Evolutionary conservation across 2,113 vertebrate species (phyloP).

Genomic region (Etheostoma cragini): DNA sequence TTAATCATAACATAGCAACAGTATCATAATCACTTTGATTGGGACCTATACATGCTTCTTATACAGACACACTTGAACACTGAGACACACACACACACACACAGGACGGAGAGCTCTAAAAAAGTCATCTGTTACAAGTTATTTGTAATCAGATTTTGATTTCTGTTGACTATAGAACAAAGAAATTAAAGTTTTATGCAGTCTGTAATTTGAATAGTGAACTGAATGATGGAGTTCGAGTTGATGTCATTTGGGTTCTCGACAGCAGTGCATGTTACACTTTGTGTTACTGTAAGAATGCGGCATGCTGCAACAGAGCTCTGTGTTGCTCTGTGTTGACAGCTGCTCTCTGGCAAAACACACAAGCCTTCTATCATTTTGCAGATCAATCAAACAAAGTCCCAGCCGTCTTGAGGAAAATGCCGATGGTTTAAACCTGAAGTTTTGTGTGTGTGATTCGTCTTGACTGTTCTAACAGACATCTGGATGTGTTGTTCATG

Average conservation of each 20-base stretch:
- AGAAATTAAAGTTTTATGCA: not conserved
- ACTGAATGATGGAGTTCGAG: not conserved
- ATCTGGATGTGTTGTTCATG: conserved; percentile 65
- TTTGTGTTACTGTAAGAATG: conserved; percentile 33
- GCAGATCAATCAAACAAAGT: conserved; percentile 26
- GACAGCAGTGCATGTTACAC: conserved; percentile 17
- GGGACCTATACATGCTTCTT: not conserved
- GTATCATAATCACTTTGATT: conserved; percentile 35
- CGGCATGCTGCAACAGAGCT: conserved; percentile 36
- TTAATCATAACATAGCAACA: conserved; percentile 59
- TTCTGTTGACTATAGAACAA: conserved; percentile 27
- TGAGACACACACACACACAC: not conserved
- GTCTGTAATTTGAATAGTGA: conserved; percentile 5
- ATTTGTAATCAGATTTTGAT: conserved; percentile 35
- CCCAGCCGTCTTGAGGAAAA: conserved; percentile 11
- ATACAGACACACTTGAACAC: not conserved
- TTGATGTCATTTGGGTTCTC: conserved; percentile 24
- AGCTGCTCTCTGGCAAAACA: conserved; percentile 40
- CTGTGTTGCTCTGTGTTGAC: conserved; percentile 31
- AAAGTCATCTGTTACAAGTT: conserved; percentile 38
- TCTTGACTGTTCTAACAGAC: conserved; percentile 36
- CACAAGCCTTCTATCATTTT: conserved; percentile 24
- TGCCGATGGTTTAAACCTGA: conserved; percentile 8
- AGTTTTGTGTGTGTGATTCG: conserved; percentile 49
- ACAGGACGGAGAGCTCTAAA: not conserved